Evolutionary conservation across 1,140 invertebrate species (phyloP), one percentile per base, ranked within the genome.

Genomic region (Coenobita brevimanus): DNA sequence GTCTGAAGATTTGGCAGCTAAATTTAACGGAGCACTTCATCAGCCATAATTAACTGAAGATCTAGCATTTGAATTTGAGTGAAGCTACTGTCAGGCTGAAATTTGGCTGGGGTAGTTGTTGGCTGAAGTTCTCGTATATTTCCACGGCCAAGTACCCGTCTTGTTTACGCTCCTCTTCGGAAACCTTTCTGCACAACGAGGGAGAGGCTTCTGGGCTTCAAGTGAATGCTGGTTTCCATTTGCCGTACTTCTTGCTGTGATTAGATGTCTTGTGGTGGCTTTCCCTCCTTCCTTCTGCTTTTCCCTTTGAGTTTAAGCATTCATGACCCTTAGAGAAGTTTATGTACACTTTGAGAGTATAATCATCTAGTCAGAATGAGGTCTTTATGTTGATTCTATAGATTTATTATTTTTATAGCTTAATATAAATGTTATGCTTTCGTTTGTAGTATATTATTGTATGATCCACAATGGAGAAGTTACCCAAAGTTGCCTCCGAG

Each of bases 321-420:
- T 76, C 83, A 60, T 79, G 67, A 27, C 33, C 64, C n/a, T 62
- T 36, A 43, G 38, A 54, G 50, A 62, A 60, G 54, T 75, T 85
- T 33, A 30, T 82, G 50, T 43, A 82, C 60, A 54, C 27, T 79
- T 50, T 71, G 30, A 83, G 33, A 83, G 24, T 75, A 57, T 36
- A 57, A 33, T 21, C 17, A 57, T 87, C 85, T 87, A 87, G 85
- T 87, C 85, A 87, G 54, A 71, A 69, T 64, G 62, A 24, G 50
- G 69, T 80, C 60, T 87, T 30, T 87, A 81, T 87, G 46, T 50
- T 36, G n/a, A 76, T 33, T 81, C 38, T 57, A 87, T 21, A 87
- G 76, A 81, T 87, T 69, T 80, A 79, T 87, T 87, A 87, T 87
- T 87, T 87, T 87, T 87, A 71, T 87, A 87, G 80, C 73, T 87